phyloP scores from a whole-genome alignment of 2,888 invertebrate genomes.

The Allacma fusca region DNA sequence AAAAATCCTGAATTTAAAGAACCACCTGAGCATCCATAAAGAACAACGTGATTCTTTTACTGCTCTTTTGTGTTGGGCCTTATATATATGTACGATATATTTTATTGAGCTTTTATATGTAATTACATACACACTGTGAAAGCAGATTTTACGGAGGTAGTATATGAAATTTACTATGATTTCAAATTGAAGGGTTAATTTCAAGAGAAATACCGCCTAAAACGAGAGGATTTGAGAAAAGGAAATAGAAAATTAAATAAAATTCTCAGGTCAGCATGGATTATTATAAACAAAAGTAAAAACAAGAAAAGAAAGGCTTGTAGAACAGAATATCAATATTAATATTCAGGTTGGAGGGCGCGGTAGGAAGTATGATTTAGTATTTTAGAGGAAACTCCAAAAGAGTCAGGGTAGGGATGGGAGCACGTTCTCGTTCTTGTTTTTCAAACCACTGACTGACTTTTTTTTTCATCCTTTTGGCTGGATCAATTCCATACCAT shows the following conservation, averaged over 20 bases:
- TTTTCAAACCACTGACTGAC: slow-evolving; percentile 4
- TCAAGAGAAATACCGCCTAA: slow-evolving; percentile 29
- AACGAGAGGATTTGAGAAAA: background rate
- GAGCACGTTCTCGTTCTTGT: slow-evolving; percentile 17
- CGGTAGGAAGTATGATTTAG: slow-evolving; percentile 41
- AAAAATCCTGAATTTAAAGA: slow-evolving; percentile 26
- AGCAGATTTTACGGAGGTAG: too few species aligned
- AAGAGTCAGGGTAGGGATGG: background rate
- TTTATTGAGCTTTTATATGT: too few species aligned
- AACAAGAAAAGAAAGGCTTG: background rate
- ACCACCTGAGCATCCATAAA: slow-evolving; percentile 20
- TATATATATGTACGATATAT: background rate
- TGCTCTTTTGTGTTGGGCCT: background rate
- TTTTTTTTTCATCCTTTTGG: background rate
- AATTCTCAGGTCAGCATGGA: slow-evolving; percentile 36
- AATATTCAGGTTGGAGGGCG: slow-evolving; percentile 35
- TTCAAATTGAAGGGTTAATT: slow-evolving; percentile 40
- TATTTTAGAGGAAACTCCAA: background rate
- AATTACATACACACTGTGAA: background rate
- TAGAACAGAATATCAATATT: slow-evolving; percentile 38
- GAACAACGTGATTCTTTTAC: background rate
- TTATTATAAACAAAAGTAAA: slow-evolving; percentile 28
- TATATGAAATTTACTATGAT: background rate
- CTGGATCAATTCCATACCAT: slow-evolving; percentile 3
- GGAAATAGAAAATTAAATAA: slow-evolving; percentile 23